Conservation (phyloP, 2,113 vertebrate species). For the Bubo bubo region DNA sequence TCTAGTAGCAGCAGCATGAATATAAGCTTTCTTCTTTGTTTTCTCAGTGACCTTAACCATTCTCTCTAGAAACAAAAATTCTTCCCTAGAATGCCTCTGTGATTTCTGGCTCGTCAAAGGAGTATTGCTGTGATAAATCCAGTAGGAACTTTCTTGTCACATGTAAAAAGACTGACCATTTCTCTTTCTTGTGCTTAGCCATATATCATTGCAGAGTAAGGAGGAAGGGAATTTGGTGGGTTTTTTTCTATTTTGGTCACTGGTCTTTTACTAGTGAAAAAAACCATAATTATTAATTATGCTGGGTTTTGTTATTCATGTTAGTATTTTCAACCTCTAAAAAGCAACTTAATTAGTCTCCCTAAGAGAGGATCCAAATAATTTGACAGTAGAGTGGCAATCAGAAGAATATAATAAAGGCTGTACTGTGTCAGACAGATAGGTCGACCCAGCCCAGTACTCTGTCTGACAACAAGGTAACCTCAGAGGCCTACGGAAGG, state of each 20-base stretch:
- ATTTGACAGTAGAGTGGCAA: not conserved
- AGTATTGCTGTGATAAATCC: slow-evolving; percentile 16
- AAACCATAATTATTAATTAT: not conserved
- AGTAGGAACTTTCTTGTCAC: not conserved
- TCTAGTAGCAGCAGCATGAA: not conserved
- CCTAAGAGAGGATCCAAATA: not conserved
- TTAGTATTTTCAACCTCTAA: not conserved
- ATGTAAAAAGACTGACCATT: not conserved
- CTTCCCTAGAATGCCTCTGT: not conserved
- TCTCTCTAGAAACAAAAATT: not conserved
- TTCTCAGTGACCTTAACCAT: slow-evolving; percentile 30
- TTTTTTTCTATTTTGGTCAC: not conserved
- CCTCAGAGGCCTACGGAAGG: not conserved
- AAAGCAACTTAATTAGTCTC: not conserved
- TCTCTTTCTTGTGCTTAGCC: not conserved
- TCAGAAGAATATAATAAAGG: not conserved
- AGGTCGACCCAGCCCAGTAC: not conserved
- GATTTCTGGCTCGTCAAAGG: not conserved
- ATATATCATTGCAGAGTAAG: not conserved
- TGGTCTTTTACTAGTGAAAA: not conserved
- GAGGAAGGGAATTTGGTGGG: not conserved
- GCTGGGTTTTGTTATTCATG: not conserved
- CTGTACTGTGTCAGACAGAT: not conserved
- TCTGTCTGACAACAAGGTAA: not conserved
- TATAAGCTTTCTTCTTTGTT: slow-evolving; percentile 16